Conservation (phyloP, 2,888 invertebrate genomes). For the Pasiphila rectangulata region DNA sequence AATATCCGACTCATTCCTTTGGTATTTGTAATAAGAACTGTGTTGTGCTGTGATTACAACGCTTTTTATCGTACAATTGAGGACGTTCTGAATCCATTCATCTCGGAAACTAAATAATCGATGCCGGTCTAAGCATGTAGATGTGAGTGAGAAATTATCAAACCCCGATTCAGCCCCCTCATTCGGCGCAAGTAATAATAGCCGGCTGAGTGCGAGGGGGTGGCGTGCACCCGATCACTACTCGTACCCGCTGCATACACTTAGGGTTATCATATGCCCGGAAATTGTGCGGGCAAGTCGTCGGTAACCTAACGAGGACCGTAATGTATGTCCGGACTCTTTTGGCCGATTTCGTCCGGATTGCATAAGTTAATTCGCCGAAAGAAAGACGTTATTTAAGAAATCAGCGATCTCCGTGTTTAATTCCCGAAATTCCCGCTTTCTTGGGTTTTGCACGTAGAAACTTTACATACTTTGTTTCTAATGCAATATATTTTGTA, state of each 20-base stretch:
- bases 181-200: conserved; percentile 64
- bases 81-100: conserved; percentile 2
- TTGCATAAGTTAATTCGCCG: neutral
- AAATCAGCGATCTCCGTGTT: too few species aligned
- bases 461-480: too few species aligned
- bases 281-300: conserved; percentile 1
- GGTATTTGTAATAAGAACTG: conserved; percentile 6
- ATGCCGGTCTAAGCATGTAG: conserved; percentile 72
- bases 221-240: conserved; percentile 56
- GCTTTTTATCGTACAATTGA: neutral
- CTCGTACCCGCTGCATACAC: conserved; percentile 51
- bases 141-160: conserved; percentile 75
- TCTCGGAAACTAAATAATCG: conserved; percentile 50
- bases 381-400: neutral
- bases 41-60: neutral
- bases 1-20: too few species aligned
- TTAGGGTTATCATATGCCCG: conserved; percentile 3
- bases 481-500: too few species aligned
- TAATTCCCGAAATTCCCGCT: too few species aligned
- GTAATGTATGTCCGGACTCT: neutral
- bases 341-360: neutral
- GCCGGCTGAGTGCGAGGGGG: conserved; percentile 44
- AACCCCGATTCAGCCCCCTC: conserved; percentile 62
- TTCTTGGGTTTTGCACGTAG: too few species aligned
- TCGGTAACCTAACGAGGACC: neutral